These are phyloP conservation scores for Panulirus ornatus DNA, from an alignment of 1,140 invertebrate genomes.

Conservation along the genomic window DNA sequence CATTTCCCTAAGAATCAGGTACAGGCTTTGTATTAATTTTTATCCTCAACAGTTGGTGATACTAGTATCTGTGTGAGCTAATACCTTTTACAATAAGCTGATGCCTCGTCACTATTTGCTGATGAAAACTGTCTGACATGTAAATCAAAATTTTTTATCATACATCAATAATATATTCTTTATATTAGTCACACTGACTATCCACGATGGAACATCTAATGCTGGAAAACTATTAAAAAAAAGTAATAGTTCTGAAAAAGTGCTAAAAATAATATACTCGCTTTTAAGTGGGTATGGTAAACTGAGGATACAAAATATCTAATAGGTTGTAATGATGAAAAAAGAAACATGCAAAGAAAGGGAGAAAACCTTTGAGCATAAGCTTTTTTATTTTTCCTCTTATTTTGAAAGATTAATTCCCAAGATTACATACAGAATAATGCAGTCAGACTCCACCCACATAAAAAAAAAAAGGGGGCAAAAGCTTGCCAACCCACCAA, in stretches of 20 bases:
- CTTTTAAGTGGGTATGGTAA: slow-evolving; percentile 25
- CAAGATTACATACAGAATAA: too few species aligned
- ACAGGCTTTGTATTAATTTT: slow-evolving; percentile 67
- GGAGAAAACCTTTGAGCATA: too few species aligned
- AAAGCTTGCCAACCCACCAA: too few species aligned
- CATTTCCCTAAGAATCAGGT: slow-evolving; percentile 64
- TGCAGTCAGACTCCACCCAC: too few species aligned
- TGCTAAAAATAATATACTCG: slow-evolving; percentile 35
- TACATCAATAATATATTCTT: slow-evolving; percentile 7
- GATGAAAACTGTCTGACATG: slow-evolving; percentile 22
- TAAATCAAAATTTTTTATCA: neutral
- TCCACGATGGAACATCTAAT: slow-evolving; percentile 12
- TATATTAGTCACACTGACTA: slow-evolving; percentile 33
- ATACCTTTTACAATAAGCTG: slow-evolving; percentile 36
- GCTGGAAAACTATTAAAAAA: slow-evolving; percentile 31
- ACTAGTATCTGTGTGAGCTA: slow-evolving; percentile 14
- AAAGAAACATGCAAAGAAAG: neutral
- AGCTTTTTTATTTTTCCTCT: too few species aligned
- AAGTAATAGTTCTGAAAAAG: slow-evolving; percentile 22
- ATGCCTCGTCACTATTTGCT: neutral
- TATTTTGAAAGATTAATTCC: too few species aligned
- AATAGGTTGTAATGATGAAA: neutral
- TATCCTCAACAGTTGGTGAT: slow-evolving; percentile 53
- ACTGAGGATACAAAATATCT: slow-evolving; percentile 27
- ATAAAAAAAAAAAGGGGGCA: too few species aligned